Conservation (phyloP, 2,113 vertebrate species). For the Campylomormyrus tamandua region DNA sequence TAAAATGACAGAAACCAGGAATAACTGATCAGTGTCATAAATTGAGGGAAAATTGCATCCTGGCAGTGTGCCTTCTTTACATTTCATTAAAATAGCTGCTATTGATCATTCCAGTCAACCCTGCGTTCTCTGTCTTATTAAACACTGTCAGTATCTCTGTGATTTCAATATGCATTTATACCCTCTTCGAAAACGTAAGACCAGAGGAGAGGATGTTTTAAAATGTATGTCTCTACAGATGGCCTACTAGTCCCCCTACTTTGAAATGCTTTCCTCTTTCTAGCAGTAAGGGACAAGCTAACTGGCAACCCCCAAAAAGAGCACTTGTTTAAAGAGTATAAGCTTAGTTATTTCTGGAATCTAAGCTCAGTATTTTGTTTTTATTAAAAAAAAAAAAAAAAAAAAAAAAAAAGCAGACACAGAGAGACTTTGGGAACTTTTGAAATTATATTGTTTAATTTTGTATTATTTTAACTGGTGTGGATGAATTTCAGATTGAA, state of each 20-base stretch:
- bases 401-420: not conserved
- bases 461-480: conserved; percentile 32
- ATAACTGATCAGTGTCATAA: not conserved
- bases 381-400: conserved; percentile 36
- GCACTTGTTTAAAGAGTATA: not conserved
- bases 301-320: conserved; percentile 37
- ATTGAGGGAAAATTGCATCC: not conserved
- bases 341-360: conserved; percentile 34
- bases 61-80: not conserved
- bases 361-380: conserved; percentile 35
- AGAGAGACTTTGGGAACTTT: not conserved
- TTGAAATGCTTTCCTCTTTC: conserved; percentile 52
- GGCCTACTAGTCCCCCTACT: conserved; percentile 49
- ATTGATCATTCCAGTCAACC: conserved; percentile 52
- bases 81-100: conserved; percentile 18
- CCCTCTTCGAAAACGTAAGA: conserved; percentile 37
- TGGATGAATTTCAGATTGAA: conserved; percentile 33
- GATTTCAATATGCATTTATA: conserved; percentile 38
- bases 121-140: conserved; percentile 41
- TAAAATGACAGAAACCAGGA: not conserved
- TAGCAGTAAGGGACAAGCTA: conserved; percentile 51
- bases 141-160: not conserved
- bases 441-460: conserved; percentile 39
- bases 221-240: conserved; percentile 40
- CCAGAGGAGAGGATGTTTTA: conserved; percentile 32